Evolutionary conservation across 2,113 vertebrate species (phyloP).

Genomic region (Mastomys natalensis): DNA sequence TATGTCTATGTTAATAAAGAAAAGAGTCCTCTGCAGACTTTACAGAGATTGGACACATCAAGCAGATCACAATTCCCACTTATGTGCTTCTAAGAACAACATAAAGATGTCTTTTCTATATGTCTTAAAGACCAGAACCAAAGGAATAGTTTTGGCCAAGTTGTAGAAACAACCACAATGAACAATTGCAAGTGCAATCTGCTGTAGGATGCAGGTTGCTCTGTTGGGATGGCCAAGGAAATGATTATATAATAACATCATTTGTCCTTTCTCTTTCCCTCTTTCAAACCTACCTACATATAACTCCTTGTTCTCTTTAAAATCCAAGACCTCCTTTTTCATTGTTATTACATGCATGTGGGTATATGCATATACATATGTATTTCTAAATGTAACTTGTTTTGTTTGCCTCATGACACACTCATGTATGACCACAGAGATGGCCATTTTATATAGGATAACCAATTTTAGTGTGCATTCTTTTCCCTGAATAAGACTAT

Average conservation of each 20-base stretch:
- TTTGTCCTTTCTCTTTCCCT: background rate
- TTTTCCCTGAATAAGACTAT: background rate
- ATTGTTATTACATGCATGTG: background rate
- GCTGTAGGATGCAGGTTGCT: background rate
- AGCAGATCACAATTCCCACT: too few species aligned
- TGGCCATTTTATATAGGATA: background rate
- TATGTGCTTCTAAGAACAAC: background rate
- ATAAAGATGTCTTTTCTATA: background rate
- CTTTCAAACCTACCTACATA: background rate
- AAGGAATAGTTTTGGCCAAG: background rate
- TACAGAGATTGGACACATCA: background rate
- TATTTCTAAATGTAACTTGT: too few species aligned
- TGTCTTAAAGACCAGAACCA: background rate
- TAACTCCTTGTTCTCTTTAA: background rate
- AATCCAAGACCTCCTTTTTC: background rate
- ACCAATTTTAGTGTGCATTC: background rate
- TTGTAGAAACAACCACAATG: background rate
- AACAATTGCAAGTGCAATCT: background rate
- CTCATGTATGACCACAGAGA: background rate
- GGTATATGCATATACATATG: too few species aligned
- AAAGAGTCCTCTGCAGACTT: background rate
- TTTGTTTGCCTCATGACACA: background rate
- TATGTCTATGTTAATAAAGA: background rate
- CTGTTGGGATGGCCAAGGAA: background rate
- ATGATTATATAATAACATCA: background rate